Evolutionary conservation across 1,140 invertebrate genomes (phyloP).

Genomic region (Drosophila pruinosa): DNA sequence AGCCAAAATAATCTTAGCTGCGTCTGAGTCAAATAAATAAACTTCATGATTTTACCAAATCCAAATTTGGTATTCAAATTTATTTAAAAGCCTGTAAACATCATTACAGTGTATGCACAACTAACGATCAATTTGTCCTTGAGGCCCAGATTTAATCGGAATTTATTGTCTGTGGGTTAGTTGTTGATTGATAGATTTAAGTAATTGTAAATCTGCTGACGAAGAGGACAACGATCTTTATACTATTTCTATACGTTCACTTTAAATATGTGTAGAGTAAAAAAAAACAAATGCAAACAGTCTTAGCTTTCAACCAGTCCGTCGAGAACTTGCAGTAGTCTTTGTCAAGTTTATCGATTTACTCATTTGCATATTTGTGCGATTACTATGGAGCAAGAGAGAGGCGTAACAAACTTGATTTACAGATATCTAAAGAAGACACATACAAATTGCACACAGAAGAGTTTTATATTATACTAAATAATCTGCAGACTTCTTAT

Average conservation of each 20-base stretch:
- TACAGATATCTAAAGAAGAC: background rate
- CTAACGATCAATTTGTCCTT: conserved; percentile 3
- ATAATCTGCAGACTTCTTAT: no score
- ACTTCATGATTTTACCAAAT: conserved; percentile 2
- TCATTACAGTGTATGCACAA: background rate
- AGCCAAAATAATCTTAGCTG: conserved; percentile 15
- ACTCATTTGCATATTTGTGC: conserved; percentile 15
- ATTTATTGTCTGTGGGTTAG: background rate
- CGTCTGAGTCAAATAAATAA: conserved; percentile 9
- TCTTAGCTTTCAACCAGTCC: background rate
- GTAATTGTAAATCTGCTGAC: background rate
- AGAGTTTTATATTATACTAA: no score
- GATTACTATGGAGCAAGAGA: background rate
- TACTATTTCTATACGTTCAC: no score
- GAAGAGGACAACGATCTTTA: background rate
- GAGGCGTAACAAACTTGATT: background rate
- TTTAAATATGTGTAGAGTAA: background rate
- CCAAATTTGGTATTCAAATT: conserved; percentile 9
- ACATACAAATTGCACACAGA: no score
- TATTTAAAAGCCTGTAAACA: background rate
- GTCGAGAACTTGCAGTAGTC: background rate
- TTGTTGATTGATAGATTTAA: background rate
- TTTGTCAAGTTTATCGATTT: conserved; percentile 9
- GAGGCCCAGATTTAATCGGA: background rate
- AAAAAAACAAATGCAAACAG: background rate